Percentiles rank a stretch among this genome's conserved stretches.
These are phyloP conservation scores for Catocala sponsa DNA, from an alignment of 2,888 invertebrate genomes.

Conservation along the genomic window DNA sequence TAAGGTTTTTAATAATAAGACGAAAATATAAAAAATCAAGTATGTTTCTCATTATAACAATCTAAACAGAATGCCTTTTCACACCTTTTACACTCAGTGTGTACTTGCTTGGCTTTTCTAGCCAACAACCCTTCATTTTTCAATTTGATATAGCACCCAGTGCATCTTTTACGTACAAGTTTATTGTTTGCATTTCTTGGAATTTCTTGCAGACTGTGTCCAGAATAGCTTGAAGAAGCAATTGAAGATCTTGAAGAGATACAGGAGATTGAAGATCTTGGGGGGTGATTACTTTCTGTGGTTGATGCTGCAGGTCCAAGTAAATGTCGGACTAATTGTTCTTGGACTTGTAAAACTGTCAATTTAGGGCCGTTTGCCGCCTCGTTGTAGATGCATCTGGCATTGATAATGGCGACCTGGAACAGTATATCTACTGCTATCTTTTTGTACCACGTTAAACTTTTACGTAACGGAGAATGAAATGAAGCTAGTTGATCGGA, in stretches of 20 bases:
- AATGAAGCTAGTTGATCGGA: slow-evolving; percentile 35
- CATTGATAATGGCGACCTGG: slow-evolving; percentile 31
- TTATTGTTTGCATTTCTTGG: slow-evolving; percentile 27
- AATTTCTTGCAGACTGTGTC: slow-evolving; percentile 32
- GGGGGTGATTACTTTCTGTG: slow-evolving; percentile 27
- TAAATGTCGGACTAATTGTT: slow-evolving; percentile 30
- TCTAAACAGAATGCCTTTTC: slow-evolving; percentile 33
- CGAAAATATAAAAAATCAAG: slow-evolving; percentile 12
- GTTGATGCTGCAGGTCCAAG: slow-evolving; percentile 26
- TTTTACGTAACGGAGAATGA: slow-evolving; percentile 38
- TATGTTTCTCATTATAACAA: slow-evolving; percentile 36
- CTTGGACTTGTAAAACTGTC: slow-evolving; percentile 38
- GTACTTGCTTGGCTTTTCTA: slow-evolving; percentile 38
- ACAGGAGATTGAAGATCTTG: slow-evolving; percentile 3
- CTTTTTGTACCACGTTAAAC: slow-evolving; percentile 39
- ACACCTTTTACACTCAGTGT: slow-evolving; percentile 40
- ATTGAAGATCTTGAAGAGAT: slow-evolving; percentile 3
- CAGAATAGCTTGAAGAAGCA: slow-evolving; percentile 11
- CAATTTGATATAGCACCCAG: slow-evolving; percentile 41
- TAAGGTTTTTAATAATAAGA: background rate
- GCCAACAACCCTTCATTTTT: slow-evolving; percentile 33
- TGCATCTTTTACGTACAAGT: slow-evolving; percentile 35
- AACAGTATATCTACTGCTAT: slow-evolving; percentile 32
- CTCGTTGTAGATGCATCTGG: slow-evolving; percentile 33
- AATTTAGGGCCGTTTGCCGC: slow-evolving; percentile 21